These are phyloP conservation scores for Nomada ferruginata DNA, from an alignment of 2,888 invertebrate species.

Conservation along the genomic window DNA sequence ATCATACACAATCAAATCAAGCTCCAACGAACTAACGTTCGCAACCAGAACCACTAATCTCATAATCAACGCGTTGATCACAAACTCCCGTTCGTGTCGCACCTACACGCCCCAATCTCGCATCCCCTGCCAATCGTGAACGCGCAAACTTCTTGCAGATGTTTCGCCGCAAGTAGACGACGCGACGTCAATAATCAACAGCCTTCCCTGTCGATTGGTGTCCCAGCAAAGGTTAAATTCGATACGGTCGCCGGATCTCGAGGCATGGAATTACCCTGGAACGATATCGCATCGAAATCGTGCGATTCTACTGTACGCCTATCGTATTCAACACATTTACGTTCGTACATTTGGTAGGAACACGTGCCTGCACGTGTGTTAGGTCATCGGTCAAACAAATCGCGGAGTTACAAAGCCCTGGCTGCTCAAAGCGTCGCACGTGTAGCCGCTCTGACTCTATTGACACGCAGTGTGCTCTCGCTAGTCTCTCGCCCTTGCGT, in stretches of 20 bases:
- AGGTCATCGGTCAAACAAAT: slow-evolving; percentile 46
- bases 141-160: background rate
- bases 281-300: slow-evolving; percentile 19
- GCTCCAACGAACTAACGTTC: background rate
- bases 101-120: background rate
- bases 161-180: background rate
- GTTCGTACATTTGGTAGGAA: too few species aligned
- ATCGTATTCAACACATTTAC: background rate
- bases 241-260: background rate
- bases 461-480: slow-evolving; percentile 33
- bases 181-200: slow-evolving; percentile 6
- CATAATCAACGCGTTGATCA: slow-evolving; percentile 1
- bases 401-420: slow-evolving; percentile 36
- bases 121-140: background rate
- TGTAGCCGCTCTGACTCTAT: slow-evolving; percentile 18
- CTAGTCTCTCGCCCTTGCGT: background rate
- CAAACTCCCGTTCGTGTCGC: background rate
- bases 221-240: background rate
- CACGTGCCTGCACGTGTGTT: background rate
- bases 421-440: slow-evolving; percentile 32
- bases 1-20: background rate
- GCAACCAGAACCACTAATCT: background rate
- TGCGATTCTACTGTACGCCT: too few species aligned
- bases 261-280: background rate
- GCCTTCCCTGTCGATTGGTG: background rate